Evolutionary conservation across 2,113 vertebrate genomes (phyloP).

Genomic region (Tylochromis polylepis): DNA sequence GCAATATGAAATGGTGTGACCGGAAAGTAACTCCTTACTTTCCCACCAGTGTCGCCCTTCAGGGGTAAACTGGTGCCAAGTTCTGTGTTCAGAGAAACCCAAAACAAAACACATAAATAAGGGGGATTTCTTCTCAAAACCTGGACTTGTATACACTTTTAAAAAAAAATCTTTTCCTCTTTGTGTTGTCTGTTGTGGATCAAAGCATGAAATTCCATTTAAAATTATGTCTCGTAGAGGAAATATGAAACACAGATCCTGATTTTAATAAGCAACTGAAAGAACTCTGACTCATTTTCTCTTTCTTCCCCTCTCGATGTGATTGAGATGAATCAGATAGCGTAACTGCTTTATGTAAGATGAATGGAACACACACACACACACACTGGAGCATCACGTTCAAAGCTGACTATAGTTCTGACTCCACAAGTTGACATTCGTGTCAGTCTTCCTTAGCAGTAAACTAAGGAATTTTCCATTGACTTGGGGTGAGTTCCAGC

Average conservation of each 20-base stretch:
- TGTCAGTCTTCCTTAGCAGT: constrained; percentile 55
- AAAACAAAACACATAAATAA: not conserved
- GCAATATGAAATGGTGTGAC: constrained; percentile 75
- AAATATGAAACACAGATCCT: constrained; percentile 26
- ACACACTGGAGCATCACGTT: not conserved
- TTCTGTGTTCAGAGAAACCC: not conserved
- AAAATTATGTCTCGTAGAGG: not conserved
- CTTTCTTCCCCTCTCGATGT: not conserved
- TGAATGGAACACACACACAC: not conserved
- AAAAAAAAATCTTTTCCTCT: not conserved
- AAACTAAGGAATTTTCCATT: constrained; percentile 66
- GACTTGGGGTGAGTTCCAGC: constrained; percentile 7
- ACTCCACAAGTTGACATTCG: constrained; percentile 61
- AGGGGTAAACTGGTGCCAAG: not conserved
- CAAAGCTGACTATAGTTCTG: constrained; percentile 13
- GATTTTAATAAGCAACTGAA: constrained; percentile 1
- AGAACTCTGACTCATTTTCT: constrained; percentile 7
- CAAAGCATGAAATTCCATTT: not conserved
- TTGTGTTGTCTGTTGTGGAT: not conserved
- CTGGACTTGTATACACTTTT: not conserved
- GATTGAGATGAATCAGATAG: constrained; percentile 35
- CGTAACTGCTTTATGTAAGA: constrained; percentile 36
- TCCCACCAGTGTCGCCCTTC: constrained; percentile 56
- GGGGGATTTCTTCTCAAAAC: not conserved
- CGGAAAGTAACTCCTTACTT: constrained; percentile 64